These are phyloP conservation scores for Aplocera efformata DNA, from an alignment of 2,888 invertebrate genomes.

Conservation along the genomic window DNA sequence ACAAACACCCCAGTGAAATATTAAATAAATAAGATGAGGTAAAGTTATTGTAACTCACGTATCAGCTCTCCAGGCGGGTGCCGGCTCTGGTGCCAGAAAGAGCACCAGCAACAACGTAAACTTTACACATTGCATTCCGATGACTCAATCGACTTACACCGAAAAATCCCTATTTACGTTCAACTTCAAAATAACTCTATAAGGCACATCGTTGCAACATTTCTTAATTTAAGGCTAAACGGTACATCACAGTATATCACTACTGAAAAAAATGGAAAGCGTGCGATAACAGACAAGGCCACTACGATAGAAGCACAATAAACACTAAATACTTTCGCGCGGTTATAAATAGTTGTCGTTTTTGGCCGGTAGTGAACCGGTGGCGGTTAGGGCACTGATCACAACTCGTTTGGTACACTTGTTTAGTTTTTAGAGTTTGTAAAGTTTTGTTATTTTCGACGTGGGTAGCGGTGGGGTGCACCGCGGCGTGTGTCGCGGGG, in stretches of 20 bases:
- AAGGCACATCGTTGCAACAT: constrained; percentile 70
- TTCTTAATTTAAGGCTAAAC: constrained; percentile 45
- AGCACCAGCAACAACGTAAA: constrained; percentile 51
- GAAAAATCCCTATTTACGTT: constrained; percentile 32
- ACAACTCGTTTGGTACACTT: constrained; percentile 37
- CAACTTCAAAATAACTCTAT: constrained; percentile 50
- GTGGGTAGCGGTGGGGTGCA: constrained; percentile 29
- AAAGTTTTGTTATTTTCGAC: constrained; percentile 28
- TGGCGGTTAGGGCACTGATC: constrained; percentile 32
- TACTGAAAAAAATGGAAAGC: constrained; percentile 48
- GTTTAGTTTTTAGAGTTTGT: constrained; percentile 26
- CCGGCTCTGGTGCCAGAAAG: constrained; percentile 56
- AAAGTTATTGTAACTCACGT: no score
- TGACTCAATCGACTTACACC: constrained; percentile 52
- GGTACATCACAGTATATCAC: constrained; percentile 36
- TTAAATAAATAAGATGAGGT: no score
- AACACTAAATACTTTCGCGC: constrained; percentile 52
- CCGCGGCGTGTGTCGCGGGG: constrained; percentile 59
- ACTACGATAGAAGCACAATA: constrained; percentile 55
- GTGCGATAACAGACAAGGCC: constrained; percentile 62
- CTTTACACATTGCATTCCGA: constrained; percentile 56
- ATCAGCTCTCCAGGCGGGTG: constrained; percentile 59
- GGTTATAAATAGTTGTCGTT: constrained; percentile 51
- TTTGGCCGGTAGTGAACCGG: constrained; percentile 27
- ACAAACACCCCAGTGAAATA: no score